phyloP scores from a whole-genome alignment of 2,888 invertebrate genomes.

The Latrodectus elegans region DNA sequence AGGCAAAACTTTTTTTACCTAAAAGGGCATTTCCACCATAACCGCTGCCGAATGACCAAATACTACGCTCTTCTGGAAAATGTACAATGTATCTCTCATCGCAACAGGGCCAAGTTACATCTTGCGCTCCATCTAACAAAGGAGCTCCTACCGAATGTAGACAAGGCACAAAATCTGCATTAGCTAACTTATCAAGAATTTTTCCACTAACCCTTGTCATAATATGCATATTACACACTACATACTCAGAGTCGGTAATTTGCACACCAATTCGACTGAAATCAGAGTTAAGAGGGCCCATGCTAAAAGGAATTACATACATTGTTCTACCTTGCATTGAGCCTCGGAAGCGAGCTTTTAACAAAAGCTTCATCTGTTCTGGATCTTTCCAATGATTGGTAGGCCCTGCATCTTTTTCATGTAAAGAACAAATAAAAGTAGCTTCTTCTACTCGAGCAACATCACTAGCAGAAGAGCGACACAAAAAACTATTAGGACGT shows the following conservation, averaged over 20 bases:
- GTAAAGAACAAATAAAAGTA: no score
- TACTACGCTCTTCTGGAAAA: conserved; percentile 87
- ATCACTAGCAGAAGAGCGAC: no score
- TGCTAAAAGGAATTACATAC: conserved; percentile 98
- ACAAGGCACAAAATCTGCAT: conserved; percentile 88
- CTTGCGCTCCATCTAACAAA: conserved; percentile 78
- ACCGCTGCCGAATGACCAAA: conserved; percentile 93
- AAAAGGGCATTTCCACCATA: conserved; percentile 97
- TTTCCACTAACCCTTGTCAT: conserved; percentile 94
- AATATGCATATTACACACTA: conserved; percentile 97
- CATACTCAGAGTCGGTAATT: conserved; percentile 97
- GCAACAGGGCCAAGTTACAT: accelerated
- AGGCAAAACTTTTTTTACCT: conserved; percentile 98
- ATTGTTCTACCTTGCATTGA: conserved; percentile 92
- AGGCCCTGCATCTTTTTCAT: no score
- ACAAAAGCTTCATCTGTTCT: no score
- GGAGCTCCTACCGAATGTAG: conserved; percentile 95
- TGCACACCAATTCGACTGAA: conserved; percentile 97
- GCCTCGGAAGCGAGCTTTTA: no score
- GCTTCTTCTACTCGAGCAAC: no score
- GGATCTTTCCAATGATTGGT: no score
- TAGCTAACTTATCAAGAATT: conserved; percentile 78
- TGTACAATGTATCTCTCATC: conserved; percentile 92
- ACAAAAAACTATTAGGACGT: no score
- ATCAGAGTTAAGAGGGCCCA: conserved; percentile 97